Percentiles rank a stretch among this genome's conserved stretches.
Conservation (phyloP, 2,888 invertebrate species). For the Zaprionus lineosus region DNA sequence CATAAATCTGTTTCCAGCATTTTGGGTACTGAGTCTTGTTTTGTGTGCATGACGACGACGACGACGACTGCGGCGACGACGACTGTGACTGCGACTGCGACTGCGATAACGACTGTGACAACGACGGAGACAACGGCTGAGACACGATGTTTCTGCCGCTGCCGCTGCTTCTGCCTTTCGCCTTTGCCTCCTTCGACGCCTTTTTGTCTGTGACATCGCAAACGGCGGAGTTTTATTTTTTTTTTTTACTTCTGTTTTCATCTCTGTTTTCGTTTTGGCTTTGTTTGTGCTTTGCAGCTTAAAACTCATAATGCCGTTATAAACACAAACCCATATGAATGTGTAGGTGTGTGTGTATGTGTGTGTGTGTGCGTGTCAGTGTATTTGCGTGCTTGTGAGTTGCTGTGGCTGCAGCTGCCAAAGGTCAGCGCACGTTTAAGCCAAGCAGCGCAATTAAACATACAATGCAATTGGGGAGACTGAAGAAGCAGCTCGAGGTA, state of each 20-base stretch:
- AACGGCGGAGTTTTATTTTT: conserved; percentile 42
- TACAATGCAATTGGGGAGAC: conserved; percentile 60
- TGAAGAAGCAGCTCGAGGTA: conserved; percentile 18
- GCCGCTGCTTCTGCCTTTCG: conserved; percentile 12
- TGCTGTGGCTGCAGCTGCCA: conserved; percentile 49
- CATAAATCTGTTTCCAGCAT: conserved; percentile 73
- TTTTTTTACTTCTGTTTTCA: neutral
- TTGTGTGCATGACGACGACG: conserved; percentile 63
- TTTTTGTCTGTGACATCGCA: conserved; percentile 74
- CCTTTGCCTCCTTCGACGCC: conserved; percentile 57
- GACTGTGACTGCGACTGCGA: conserved; percentile 47
- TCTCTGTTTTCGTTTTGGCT: conserved; percentile 39
- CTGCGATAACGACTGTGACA: too few species aligned
- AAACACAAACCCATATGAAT: conserved; percentile 50
- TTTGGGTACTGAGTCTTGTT: conserved; percentile 56
- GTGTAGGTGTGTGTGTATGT: conserved; percentile 26
- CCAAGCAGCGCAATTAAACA: conserved; percentile 74
- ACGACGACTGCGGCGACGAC: conserved; percentile 36
- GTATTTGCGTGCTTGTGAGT: conserved; percentile 26
- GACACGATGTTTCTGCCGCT: conserved; percentile 37
- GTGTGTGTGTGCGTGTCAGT: conserved; percentile 27
- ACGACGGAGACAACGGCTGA: neutral
- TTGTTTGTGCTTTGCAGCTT: conserved; percentile 61
- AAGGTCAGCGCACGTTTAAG: conserved; percentile 77
- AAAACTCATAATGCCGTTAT: conserved; percentile 76